These are phyloP conservation scores for Nemurella pictetii DNA, from an alignment of 2,888 invertebrate genomes.

Conservation along the genomic window DNA sequence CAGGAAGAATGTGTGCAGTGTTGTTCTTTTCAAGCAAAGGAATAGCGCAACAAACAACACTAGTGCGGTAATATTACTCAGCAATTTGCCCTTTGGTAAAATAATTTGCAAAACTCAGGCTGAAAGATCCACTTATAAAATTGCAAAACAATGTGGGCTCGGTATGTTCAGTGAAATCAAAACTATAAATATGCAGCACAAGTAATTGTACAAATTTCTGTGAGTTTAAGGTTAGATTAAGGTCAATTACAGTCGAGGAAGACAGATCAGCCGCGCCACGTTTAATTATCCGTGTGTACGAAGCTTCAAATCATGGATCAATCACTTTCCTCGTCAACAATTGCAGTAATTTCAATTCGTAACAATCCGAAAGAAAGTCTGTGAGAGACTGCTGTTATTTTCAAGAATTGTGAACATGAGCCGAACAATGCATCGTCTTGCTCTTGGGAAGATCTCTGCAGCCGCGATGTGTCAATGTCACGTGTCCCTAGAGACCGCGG, in stretches of 20 bases:
- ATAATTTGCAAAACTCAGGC: neutral
- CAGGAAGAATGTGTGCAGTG: neutral
- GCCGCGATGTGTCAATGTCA: neutral
- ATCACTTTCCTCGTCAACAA: neutral
- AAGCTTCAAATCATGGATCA: neutral
- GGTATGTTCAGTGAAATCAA: neutral
- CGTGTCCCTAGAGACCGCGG: neutral
- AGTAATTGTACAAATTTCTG: neutral
- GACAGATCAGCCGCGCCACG: neutral
- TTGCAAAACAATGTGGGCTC: neutral
- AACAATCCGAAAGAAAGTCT: neutral
- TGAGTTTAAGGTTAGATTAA: neutral
- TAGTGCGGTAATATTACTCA: neutral
- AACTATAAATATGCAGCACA: neutral
- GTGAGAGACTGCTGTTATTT: neutral
- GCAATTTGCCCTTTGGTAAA: neutral
- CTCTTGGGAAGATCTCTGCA: neutral
- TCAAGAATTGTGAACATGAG: neutral
- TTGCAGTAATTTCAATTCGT: neutral
- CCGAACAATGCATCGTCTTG: neutral
- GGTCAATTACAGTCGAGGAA: neutral
- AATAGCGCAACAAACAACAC: neutral
- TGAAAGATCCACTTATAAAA: neutral
- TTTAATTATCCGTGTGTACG: neutral
- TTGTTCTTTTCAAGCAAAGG: neutral